Evolutionary conservation across 2,888 invertebrate genomes (phyloP).

Genomic region (Eupithecia subumbrata): DNA sequence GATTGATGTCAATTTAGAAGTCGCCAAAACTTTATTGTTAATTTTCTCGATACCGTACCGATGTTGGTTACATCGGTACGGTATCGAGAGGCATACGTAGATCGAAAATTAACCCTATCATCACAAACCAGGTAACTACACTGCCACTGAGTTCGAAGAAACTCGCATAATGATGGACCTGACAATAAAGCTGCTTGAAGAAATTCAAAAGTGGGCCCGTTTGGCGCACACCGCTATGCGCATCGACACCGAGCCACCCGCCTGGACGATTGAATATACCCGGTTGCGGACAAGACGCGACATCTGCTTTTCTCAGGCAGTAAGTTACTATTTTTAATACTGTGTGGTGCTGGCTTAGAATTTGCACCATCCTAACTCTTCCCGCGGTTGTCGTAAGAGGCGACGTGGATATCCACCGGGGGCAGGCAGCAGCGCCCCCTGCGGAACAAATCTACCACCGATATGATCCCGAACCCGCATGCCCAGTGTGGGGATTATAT

Average conservation of each 20-base stretch:
- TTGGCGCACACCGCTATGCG: conserved; percentile 93
- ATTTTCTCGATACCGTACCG: no score
- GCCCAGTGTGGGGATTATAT: no score
- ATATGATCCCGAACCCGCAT: no score
- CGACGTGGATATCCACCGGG: no score
- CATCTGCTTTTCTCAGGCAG: conserved; percentile 96
- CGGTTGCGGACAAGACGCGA: conserved; percentile 91
- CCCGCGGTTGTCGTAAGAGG: no score
- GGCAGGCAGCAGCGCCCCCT: no score
- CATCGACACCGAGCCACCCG: conserved; percentile 90
- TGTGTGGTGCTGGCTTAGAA: no score
- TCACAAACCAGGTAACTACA: conserved; percentile 43
- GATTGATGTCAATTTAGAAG: no score
- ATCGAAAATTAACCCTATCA: background rate
- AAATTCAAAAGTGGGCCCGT: conserved; percentile 82
- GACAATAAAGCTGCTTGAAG: conserved; percentile 91
- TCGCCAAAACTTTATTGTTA: no score
- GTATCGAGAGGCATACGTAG: background rate
- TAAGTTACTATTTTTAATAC: conserved; percentile 72
- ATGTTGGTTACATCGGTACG: no score
- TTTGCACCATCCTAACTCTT: no score
- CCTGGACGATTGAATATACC: conserved; percentile 87
- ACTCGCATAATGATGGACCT: conserved; percentile 91
- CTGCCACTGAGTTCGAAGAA: conserved; percentile 82
- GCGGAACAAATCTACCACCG: no score